Conservation (phyloP, 1,140 invertebrate species). For the Vollenhovia emeryi region DNA sequence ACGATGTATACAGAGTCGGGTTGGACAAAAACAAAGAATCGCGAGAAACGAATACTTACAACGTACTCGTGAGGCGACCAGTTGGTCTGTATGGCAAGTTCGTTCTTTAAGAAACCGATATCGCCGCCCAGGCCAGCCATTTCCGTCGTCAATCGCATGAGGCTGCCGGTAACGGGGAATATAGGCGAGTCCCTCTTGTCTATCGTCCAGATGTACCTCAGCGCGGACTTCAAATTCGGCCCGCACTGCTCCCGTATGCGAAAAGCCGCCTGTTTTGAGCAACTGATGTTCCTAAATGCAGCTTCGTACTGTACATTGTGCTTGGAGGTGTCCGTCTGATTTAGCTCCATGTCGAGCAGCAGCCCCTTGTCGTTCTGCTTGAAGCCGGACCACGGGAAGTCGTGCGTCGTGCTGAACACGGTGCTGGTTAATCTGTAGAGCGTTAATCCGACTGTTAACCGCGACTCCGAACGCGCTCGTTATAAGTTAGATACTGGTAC, state of each 20-base stretch:
- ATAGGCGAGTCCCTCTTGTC: constrained; percentile 93
- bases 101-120: constrained; percentile 94
- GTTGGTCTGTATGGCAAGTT: constrained; percentile 92
- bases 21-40: neutral
- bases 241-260: constrained; percentile 93
- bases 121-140: constrained; percentile 95
- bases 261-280: constrained; percentile 89
- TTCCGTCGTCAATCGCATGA: constrained; percentile 91
- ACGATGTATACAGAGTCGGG: neutral
- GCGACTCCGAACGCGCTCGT: neutral
- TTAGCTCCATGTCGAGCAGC: constrained; percentile 88
- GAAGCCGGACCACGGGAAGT: constrained; percentile 94
- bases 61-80: constrained; percentile 88
- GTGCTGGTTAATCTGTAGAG: constrained; percentile 88
- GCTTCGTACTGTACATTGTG: constrained; percentile 95
- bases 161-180: constrained; percentile 90
- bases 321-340: constrained; percentile 86
- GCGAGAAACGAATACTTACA: constrained; percentile 85
- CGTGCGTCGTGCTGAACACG: constrained; percentile 90
- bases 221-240: constrained; percentile 93
- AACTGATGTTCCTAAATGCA: constrained; percentile 90
- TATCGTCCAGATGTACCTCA: constrained; percentile 91
- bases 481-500: neutral
- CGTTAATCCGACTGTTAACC: constrained; percentile 34
- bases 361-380: constrained; percentile 88